Percentiles rank a stretch among this genome's conserved stretches.
phyloP scores from a whole-genome alignment of 92 coral and sea anemone genomes.

The Umimayanthus chanpuru region DNA sequence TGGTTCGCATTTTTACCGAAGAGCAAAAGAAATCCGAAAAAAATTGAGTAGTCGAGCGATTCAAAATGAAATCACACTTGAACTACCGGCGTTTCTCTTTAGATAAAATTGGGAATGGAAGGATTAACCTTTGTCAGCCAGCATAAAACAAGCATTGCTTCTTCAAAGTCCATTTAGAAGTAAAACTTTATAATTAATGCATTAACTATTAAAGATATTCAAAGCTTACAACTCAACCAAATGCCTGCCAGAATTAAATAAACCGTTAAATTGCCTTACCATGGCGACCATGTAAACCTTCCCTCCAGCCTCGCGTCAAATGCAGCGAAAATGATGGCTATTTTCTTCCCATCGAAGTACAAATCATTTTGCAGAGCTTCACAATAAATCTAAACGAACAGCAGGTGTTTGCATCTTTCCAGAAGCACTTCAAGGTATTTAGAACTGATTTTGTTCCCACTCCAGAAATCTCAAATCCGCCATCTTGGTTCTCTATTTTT shows the following conservation, averaged over 20 bases:
- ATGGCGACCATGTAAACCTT: slow-evolving; percentile 49
- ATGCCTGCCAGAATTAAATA: not conserved
- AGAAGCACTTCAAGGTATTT: not conserved
- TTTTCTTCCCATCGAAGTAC: not conserved
- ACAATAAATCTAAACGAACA: not conserved
- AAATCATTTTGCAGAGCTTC: not conserved
- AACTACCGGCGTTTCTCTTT: no score
- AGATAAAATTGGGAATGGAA: not conserved
- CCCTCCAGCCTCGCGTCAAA: slow-evolving; percentile 24
- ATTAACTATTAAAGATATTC: no score
- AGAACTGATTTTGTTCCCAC: not conserved
- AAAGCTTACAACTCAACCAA: not conserved
- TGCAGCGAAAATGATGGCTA: not conserved
- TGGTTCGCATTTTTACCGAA: no score
- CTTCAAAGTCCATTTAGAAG: not conserved
- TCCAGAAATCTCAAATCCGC: not conserved
- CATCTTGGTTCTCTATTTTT: not conserved
- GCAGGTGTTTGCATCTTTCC: not conserved
- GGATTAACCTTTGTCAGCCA: not conserved
- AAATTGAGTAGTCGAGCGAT: no score
- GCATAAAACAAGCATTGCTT: not conserved
- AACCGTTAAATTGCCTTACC: slow-evolving; percentile 30
- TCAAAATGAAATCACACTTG: no score
- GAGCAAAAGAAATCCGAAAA: no score
- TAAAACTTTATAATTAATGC: not conserved